phyloP scores from a whole-genome alignment of 2,888 invertebrate genomes.

The Orthonychiurus folsomi region DNA sequence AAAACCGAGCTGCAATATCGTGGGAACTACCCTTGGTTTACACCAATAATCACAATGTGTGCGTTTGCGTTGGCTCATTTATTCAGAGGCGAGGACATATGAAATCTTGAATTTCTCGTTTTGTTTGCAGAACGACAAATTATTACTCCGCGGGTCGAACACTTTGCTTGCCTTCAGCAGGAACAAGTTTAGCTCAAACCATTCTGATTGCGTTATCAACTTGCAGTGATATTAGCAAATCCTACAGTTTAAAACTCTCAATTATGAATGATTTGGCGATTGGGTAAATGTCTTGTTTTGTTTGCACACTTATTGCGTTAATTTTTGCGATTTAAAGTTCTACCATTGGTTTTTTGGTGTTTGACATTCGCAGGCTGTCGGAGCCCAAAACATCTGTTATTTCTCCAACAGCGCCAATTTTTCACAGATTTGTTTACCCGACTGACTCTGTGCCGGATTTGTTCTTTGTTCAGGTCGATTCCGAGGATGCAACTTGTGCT shows the following conservation, averaged over 20 bases:
- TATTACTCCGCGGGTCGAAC: constrained; percentile 4
- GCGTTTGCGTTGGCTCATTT: background rate
- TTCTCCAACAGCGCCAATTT: constrained; percentile 54
- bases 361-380: no score
- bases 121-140: background rate
- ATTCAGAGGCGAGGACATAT: background rate
- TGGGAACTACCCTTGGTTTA: constrained; percentile 13
- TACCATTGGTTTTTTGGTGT: background rate
- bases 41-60: background rate
- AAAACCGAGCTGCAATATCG: constrained; percentile 8
- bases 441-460: constrained; percentile 43
- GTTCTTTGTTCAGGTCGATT: constrained; percentile 56
- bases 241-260: background rate
- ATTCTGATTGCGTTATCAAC: constrained; percentile 12
- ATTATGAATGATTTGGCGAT: background rate
- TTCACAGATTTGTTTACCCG: constrained; percentile 53
- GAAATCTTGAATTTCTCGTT: constrained; percentile 2
- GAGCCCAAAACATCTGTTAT: no score
- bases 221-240: background rate
- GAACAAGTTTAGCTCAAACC: background rate
- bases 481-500: constrained; percentile 60
- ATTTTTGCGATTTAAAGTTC: background rate
- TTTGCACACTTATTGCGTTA: background rate
- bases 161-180: constrained; percentile 3
- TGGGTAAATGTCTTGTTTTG: constrained; percentile 2